Percentiles rank a stretch among this genome's conserved stretches.
Evolutionary conservation across 2,113 vertebrate genomes (phyloP).

Genomic region (Paedocypris sp.): DNA sequence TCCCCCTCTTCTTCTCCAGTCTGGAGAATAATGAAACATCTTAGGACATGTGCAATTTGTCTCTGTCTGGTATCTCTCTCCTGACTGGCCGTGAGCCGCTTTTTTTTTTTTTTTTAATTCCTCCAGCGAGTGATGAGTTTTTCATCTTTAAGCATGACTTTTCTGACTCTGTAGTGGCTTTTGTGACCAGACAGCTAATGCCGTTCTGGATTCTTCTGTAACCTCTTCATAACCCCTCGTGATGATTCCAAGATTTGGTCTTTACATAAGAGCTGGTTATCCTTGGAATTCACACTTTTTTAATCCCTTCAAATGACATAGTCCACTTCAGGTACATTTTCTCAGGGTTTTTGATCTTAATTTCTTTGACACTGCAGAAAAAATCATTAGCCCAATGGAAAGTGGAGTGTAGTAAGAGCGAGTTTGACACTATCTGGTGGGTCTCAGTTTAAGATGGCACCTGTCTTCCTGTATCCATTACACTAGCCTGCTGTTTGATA

Average conservation of each 20-base stretch:
- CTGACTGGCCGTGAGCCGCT: slow-evolving; percentile 46
- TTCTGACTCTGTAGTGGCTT: slow-evolving; percentile 55
- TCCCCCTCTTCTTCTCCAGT: slow-evolving; percentile 43
- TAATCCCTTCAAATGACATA: slow-evolving; percentile 27
- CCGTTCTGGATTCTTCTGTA: slow-evolving; percentile 49
- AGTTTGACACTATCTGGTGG: background rate
- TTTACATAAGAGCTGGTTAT: slow-evolving; percentile 50
- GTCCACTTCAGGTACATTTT: background rate
- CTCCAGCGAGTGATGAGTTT: slow-evolving; percentile 52
- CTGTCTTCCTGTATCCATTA: slow-evolving; percentile 15
- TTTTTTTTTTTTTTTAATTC: slow-evolving; percentile 33
- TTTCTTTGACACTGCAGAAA: background rate
- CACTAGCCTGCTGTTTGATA: slow-evolving; percentile 24
- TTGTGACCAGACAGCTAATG: slow-evolving; percentile 38
- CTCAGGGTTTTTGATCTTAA: too few species aligned
- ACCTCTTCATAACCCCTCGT: slow-evolving; percentile 43
- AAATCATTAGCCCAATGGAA: background rate
- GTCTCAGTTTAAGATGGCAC: background rate
- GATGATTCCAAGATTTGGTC: slow-evolving; percentile 50
- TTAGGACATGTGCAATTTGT: slow-evolving; percentile 68
- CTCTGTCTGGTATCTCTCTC: slow-evolving; percentile 59
- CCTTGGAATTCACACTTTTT: slow-evolving; percentile 34
- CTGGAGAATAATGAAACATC: slow-evolving; percentile 68
- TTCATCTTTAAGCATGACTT: slow-evolving; percentile 71
- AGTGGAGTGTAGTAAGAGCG: background rate